Evolutionary conservation across 1,140 invertebrate genomes (phyloP), one percentile per base, ranked within the genome.

Genomic region (Rhopalosiphum maidis): DNA sequence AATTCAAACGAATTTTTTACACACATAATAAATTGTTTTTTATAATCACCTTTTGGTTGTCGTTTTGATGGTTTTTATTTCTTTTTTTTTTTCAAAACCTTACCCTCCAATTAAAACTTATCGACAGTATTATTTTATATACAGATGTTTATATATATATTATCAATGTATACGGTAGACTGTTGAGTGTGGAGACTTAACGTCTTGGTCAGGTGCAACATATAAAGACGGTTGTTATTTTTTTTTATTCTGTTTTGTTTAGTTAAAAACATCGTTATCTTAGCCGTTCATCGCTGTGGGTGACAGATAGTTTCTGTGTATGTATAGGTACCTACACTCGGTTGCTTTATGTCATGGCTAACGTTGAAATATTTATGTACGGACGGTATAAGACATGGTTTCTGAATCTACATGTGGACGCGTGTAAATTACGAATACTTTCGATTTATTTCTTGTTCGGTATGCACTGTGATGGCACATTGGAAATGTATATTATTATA

Each of bases 1-100:
- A 93, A 54, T 25, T 23, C 77, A 85, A 85, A 85, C 48, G 46
- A 9, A 55, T 86, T 93, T 93, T 93, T 93, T 93, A 85, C 77
- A n/a, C 91, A 22, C 91, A 37, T 46, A 86, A 83, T 92, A 82
- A 83, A 85, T 93, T 43, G 48, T 93, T 93, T 93, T 85, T 55
- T 43, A 90, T 48, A 43, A 77, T 93, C 48, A 41, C 82, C n/a
- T 93, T 92, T 82, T 37, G 30, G 90, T 48, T 83, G 35, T 68
- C n/a, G 30, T 82, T 25, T 43, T 35, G 41, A 48, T 82, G n/a
- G 60, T n/a, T 77, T 77, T 68, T 68, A n/a, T 51, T 77, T n/a
- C n/a, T n/a, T 22, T 77, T 91, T 25, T 91, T 77, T 51, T 83
- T 35, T 22, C 0, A 23, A 43, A 43, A 43, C 30, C 25, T 68